Evolutionary conservation across 2,113 vertebrate genomes (phyloP).

Genomic region (Perognathus longimembris): DNA sequence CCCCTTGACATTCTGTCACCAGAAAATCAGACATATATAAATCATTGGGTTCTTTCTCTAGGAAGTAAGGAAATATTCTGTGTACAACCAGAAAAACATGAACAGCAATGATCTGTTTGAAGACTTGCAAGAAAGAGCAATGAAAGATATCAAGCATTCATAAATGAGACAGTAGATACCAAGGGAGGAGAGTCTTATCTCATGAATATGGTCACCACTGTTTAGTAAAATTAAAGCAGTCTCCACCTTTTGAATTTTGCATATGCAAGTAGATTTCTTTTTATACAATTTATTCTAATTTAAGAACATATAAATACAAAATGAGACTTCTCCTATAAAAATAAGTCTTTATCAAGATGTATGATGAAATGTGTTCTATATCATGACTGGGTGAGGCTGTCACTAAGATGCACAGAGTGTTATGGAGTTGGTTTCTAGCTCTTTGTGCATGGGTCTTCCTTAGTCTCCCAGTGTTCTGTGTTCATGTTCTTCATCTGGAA

Average conservation of each 20-base stretch:
- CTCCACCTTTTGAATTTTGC: conserved; percentile 79
- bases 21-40: background rate
- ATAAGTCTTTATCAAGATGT: background rate
- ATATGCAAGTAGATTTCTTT: conserved; percentile 79
- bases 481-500: conserved; percentile 38
- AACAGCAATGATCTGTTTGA: background rate
- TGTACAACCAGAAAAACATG: background rate
- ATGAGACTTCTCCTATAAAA: conserved; percentile 7
- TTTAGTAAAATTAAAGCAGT: conserved; percentile 81
- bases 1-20: too few species aligned
- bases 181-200: conserved; percentile 72
- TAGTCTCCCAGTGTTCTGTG: background rate
- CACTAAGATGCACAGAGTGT: background rate
- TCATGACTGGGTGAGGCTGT: background rate
- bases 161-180: conserved; percentile 68
- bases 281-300: conserved; percentile 68
- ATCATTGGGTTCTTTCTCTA: background rate
- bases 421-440: background rate
- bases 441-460: background rate
- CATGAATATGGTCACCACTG: conserved; percentile 87
- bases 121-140: conserved; percentile 57
- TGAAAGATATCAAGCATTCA: conserved; percentile 75
- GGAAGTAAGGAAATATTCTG: background rate
- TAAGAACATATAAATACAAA: conserved; percentile 41
- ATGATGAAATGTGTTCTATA: background rate